Percentiles rank a stretch among this genome's conserved stretches.
Evolutionary conservation across 1,140 invertebrate species (phyloP).

Genomic region (Drosophila ananassae): DNA sequence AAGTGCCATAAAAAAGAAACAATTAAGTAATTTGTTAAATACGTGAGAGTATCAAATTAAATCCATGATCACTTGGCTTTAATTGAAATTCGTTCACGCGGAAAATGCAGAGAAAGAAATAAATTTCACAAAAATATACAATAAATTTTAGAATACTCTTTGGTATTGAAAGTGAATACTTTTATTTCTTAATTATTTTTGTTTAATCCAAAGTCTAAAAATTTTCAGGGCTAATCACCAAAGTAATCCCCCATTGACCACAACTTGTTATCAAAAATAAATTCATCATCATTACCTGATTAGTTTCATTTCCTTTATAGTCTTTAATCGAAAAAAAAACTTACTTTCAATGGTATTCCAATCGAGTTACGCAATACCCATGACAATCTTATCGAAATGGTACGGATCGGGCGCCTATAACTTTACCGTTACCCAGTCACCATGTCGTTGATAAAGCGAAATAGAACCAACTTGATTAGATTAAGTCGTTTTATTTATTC

Average conservation of each 20-base stretch:
- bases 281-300: slow-evolving; percentile 54
- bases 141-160: too few relatives aligned
- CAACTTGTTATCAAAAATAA: slow-evolving; percentile 26
- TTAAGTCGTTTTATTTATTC: slow-evolving; percentile 11
- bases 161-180: too few relatives aligned
- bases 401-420: slow-evolving; percentile 10
- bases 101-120: slow-evolving; percentile 2
- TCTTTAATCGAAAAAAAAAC: neutral
- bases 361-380: slow-evolving; percentile 20
- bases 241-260: slow-evolving; percentile 3
- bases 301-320: slow-evolving; percentile 34
- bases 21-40: slow-evolving; percentile 31
- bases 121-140: too few relatives aligned
- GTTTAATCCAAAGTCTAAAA: too few relatives aligned
- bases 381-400: slow-evolving; percentile 42
- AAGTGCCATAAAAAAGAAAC: slow-evolving; percentile 15
- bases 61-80: neutral
- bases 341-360: neutral
- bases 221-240: neutral
- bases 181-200: too few relatives aligned
- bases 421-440: slow-evolving; percentile 25
- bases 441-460: slow-evolving; percentile 27
- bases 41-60: slow-evolving; percentile 7
- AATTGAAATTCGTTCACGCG: slow-evolving; percentile 13
- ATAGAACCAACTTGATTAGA: slow-evolving; percentile 26